Conservation (phyloP, 2,113 vertebrate species). For the Nibea albiflora region DNA sequence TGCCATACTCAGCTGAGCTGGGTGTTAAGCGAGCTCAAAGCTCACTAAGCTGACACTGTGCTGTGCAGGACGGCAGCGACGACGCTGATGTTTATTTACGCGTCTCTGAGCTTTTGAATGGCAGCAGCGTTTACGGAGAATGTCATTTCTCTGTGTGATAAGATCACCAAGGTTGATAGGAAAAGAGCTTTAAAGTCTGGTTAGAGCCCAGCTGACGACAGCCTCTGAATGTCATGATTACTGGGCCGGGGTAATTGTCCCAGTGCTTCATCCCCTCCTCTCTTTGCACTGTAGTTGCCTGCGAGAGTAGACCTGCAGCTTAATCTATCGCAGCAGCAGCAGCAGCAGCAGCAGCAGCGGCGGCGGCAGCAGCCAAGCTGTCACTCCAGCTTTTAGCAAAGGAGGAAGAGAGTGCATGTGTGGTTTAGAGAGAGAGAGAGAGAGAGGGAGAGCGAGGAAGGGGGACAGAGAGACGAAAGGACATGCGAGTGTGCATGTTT, state of each 20-base stretch:
- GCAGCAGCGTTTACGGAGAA: conserved; percentile 47
- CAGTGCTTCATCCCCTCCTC: conserved; percentile 61
- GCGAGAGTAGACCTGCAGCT: conserved; percentile 78
- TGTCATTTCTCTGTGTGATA: conserved; percentile 50
- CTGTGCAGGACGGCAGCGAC: conserved; percentile 28
- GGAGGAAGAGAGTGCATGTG: conserved; percentile 64
- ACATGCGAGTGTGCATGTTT: conserved; percentile 53
- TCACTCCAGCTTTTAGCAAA: conserved; percentile 75
- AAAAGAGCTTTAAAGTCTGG: conserved; percentile 64
- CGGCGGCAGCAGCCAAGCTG: conserved; percentile 75
- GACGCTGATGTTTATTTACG: conserved; percentile 63
- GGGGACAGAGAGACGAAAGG: conserved; percentile 33
- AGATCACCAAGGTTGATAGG: conserved; percentile 52
- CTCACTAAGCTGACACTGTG: conserved; percentile 55
- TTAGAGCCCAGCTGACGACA: conserved; percentile 59
- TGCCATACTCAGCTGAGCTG: conserved; percentile 32
- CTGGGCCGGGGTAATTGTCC: conserved; percentile 73
- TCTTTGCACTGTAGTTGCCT: conserved; percentile 67
- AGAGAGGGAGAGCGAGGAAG: neutral
- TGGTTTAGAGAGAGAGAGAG: conserved; percentile 49
- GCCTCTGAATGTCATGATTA: conserved; percentile 74
- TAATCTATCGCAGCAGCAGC: conserved; percentile 74
- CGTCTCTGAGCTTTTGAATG: conserved; percentile 32
- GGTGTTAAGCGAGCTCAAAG: conserved; percentile 49
- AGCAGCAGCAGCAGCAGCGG: conserved; percentile 54